Percentiles rank a stretch among this genome's conserved stretches.
Conservation (phyloP, 2,797 vertebrate genomes). For the Lutra lutra region DNA sequence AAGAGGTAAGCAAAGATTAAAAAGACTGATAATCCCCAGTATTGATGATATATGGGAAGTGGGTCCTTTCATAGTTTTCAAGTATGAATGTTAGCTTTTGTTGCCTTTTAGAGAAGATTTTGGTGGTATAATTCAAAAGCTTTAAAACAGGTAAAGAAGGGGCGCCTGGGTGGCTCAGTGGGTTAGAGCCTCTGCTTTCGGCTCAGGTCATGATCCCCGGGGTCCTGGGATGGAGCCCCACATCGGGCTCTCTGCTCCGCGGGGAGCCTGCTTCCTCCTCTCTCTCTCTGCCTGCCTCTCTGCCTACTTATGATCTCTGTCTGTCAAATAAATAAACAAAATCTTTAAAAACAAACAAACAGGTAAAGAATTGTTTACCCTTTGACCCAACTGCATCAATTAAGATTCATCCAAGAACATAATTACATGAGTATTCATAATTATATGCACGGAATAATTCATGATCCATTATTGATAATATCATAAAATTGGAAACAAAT, state of each 20-base stretch:
- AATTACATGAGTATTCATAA: not conserved
- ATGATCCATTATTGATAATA: not conserved
- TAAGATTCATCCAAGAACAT: constrained; percentile 15
- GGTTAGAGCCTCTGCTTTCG: too few relatives aligned
- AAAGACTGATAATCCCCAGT: not conserved
- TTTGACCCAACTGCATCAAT: not conserved
- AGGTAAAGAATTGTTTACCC: not conserved
- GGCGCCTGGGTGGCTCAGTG: too few relatives aligned
- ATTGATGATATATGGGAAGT: not conserved
- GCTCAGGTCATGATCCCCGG: too few relatives aligned
- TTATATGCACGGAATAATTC: not conserved
- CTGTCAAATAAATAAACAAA: too few relatives aligned
- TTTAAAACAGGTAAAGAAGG: not conserved
- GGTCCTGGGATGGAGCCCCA: too few relatives aligned
- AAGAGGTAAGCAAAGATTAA: not conserved
- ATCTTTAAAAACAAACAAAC: not conserved
- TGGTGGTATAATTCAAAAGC: not conserved
- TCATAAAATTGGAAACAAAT: not conserved
- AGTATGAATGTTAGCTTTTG: not conserved
- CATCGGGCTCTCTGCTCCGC: too few relatives aligned
- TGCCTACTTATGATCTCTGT: too few relatives aligned
- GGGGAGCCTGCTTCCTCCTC: too few relatives aligned
- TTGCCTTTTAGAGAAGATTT: constrained; percentile 30
- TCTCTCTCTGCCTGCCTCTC: too few relatives aligned
- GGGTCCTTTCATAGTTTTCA: not conserved